Conservation (phyloP, 2,113 vertebrate genomes). For the Tragelaphus imberbis region DNA sequence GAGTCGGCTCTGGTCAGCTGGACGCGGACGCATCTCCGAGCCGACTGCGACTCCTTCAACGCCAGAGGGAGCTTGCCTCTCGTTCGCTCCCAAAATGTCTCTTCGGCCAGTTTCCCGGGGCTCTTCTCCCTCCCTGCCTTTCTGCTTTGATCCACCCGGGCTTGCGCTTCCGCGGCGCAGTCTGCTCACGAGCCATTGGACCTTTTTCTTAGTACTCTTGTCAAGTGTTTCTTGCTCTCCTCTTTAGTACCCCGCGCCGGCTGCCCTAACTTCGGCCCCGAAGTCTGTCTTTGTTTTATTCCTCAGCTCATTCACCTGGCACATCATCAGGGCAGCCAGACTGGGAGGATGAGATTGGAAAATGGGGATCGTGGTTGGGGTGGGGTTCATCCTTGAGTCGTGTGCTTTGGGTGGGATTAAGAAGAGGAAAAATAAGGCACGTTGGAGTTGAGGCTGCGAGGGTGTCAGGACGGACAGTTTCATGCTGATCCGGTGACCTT, state of each 20-base stretch:
- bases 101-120: background rate
- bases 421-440: background rate
- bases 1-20: background rate
- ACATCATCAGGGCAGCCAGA: background rate
- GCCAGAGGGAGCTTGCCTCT: conserved; percentile 42
- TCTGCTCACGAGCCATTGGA: background rate
- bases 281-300: background rate
- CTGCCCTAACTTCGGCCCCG: background rate
- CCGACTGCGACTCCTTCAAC: background rate
- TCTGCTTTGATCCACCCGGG: background rate
- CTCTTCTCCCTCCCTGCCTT: background rate
- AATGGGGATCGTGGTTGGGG: background rate
- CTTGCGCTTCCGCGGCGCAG: background rate
- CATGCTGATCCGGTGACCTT: conserved; percentile 5
- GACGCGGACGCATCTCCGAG: background rate
- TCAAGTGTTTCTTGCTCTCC: too few species aligned
- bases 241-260: background rate
- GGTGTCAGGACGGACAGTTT: background rate
- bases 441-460: background rate
- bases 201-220: background rate
- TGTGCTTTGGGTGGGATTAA: background rate
- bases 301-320: background rate
- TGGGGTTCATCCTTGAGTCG: too few species aligned
- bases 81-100: background rate
- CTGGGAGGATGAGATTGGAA: background rate